Conservation (phyloP, 2,888 invertebrate species). For the Chalcosyrphus nemorum region DNA sequence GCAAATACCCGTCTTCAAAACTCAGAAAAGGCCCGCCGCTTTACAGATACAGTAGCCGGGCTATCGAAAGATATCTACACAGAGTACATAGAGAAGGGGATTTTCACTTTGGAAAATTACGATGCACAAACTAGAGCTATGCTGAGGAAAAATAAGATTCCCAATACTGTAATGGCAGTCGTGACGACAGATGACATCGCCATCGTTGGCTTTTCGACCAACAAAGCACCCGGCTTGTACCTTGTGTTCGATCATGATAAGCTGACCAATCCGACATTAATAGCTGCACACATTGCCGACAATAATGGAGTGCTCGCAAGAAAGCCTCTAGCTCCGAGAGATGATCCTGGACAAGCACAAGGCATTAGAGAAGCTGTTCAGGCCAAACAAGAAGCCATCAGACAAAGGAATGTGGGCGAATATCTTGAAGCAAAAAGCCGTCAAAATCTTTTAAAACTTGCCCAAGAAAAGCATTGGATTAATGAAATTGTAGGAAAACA, state of each 20-base stretch:
- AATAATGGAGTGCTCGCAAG: no score
- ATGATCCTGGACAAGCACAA: neutral
- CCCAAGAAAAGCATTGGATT: neutral
- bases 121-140: no score
- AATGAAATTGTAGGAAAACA: neutral
- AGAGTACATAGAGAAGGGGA: neutral
- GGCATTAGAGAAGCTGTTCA: neutral
- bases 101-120: no score
- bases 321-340: neutral
- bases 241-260: constrained; percentile 18
- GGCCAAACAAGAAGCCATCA: neutral
- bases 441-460: neutral
- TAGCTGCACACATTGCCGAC: neutral
- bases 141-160: no score
- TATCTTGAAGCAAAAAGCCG: neutral
- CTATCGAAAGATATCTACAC: neutral
- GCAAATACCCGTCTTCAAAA: neutral
- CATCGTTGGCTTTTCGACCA: constrained; percentile 20
- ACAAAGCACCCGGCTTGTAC: constrained; percentile 17
- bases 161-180: constrained; percentile 26
- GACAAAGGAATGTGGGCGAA: neutral
- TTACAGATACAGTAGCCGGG: constrained; percentile 1
- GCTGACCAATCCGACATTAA: neutral
- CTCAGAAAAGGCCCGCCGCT: neutral
- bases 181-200: neutral